phyloP scores from a whole-genome alignment of 2,797 vertebrate species.

The Synanceia verrucosa region DNA sequence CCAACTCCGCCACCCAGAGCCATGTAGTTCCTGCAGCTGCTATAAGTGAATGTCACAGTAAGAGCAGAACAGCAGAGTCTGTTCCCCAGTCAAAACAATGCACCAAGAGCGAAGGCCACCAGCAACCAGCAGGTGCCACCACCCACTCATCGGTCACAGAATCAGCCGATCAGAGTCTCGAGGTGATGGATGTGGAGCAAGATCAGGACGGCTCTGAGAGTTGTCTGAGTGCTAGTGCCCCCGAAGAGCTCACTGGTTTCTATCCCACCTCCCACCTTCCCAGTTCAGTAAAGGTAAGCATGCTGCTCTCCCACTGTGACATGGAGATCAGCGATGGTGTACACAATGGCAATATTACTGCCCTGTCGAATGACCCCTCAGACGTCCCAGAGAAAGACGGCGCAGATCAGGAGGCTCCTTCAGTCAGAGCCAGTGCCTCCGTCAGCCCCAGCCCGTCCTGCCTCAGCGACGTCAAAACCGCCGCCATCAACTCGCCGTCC shows the following conservation, averaged over 20 bases:
- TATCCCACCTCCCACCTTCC: slow-evolving; percentile 57
- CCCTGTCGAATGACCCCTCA: slow-evolving; percentile 43
- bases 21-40: slow-evolving; percentile 57
- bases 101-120: slow-evolving; percentile 63
- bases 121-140: slow-evolving; percentile 72
- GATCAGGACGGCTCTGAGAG: slow-evolving; percentile 40
- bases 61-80: slow-evolving; percentile 66
- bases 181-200: slow-evolving; percentile 38
- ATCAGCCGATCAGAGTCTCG: slow-evolving; percentile 36
- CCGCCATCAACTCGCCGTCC: slow-evolving; percentile 87
- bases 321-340: slow-evolving; percentile 49
- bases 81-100: slow-evolving; percentile 55
- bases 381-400: slow-evolving; percentile 62
- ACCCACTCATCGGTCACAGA: slow-evolving; percentile 74
- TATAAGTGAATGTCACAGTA: slow-evolving; percentile 68
- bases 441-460: slow-evolving; percentile 83
- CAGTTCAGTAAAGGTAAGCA: slow-evolving; percentile 53
- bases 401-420: slow-evolving; percentile 62
- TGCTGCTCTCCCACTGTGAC: slow-evolving; percentile 63
- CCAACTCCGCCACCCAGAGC: slow-evolving; percentile 73
- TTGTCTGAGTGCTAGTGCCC: slow-evolving; percentile 22
- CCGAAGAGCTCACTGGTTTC: slow-evolving; percentile 66
- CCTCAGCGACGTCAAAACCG: slow-evolving; percentile 81
- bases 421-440: slow-evolving; percentile 79
- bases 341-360: slow-evolving; percentile 56